A percentile compares a stretch with the other conserved stretches of the same genome.
phyloP scores from a whole-genome alignment of 2,113 vertebrate species.

The Crotalus horridus region DNA sequence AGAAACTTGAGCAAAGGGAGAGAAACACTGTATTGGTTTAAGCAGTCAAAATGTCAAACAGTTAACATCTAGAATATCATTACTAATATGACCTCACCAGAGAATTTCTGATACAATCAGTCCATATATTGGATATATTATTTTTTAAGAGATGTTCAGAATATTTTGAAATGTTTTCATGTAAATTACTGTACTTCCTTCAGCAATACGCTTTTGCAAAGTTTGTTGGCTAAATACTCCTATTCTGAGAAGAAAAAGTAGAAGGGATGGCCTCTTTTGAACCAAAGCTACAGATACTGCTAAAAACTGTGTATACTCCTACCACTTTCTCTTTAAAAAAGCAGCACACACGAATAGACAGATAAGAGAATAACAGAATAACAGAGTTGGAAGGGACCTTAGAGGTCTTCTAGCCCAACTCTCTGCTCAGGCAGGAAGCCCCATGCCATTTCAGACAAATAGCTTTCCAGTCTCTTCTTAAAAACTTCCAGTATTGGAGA shows the following conservation, averaged over 20 bases:
- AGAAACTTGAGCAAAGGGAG: background rate
- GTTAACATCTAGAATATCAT: background rate
- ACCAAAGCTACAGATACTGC: background rate
- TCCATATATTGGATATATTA: background rate
- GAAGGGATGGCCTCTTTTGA: background rate
- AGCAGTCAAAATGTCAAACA: background rate
- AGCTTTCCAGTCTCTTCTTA: background rate
- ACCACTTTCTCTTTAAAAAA: background rate
- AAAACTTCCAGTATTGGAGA: background rate
- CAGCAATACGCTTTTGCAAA: background rate
- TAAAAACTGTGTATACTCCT: background rate
- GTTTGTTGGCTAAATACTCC: background rate
- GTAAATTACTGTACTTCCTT: background rate
- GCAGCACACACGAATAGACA: background rate
- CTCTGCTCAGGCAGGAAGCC: background rate
- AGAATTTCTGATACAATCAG: background rate
- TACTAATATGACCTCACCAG: background rate
- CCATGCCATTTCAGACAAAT: background rate
- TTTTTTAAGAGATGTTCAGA: background rate
- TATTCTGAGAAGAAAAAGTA: background rate
- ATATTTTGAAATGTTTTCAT: background rate
- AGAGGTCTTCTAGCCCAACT: background rate
- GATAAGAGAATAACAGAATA: background rate
- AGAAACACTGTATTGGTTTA: background rate
- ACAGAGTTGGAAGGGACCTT: background rate